Evolutionary conservation across 2,888 invertebrate genomes (phyloP).

Genomic region (Macroteleia sp.): DNA sequence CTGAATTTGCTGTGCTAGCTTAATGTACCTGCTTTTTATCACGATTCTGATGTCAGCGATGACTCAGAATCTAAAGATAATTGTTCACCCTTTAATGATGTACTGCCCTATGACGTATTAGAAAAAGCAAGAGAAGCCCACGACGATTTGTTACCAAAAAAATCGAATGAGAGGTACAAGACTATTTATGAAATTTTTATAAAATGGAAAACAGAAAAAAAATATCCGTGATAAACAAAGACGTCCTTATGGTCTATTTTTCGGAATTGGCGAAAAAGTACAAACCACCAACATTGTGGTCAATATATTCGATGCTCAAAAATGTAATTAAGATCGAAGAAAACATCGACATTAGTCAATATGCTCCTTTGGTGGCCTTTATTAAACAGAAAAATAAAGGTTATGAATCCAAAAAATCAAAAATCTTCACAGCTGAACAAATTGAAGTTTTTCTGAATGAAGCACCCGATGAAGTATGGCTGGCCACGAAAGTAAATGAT

Average conservation of each 20-base stretch:
- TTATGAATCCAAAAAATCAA: conserved; percentile 4
- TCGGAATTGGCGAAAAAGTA: neutral
- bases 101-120: too few relatives aligned
- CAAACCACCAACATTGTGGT: conserved; percentile 3
- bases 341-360: neutral
- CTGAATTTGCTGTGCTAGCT: too few relatives aligned
- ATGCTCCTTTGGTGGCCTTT: conserved; percentile 7
- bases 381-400: conserved; percentile 20
- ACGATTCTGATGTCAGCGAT: too few relatives aligned
- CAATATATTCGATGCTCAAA: neutral
- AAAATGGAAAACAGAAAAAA: neutral
- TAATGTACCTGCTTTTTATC: too few relatives aligned
- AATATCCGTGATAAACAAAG: neutral
- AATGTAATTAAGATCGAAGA: neutral
- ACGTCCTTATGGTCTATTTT: conserved; percentile 1
- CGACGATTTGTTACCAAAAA: neutral
- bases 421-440: conserved; percentile 3
- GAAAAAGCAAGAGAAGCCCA: too few relatives aligned
- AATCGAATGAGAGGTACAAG: neutral
- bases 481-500: conserved; percentile 22
- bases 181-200: neutral
- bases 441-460: neutral
- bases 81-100: too few relatives aligned
- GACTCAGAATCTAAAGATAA: too few relatives aligned
- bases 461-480: conserved; percentile 12